Evolutionary conservation across 1,140 invertebrate species (phyloP).

Genomic region (Aphelinus atriplicis): DNA sequence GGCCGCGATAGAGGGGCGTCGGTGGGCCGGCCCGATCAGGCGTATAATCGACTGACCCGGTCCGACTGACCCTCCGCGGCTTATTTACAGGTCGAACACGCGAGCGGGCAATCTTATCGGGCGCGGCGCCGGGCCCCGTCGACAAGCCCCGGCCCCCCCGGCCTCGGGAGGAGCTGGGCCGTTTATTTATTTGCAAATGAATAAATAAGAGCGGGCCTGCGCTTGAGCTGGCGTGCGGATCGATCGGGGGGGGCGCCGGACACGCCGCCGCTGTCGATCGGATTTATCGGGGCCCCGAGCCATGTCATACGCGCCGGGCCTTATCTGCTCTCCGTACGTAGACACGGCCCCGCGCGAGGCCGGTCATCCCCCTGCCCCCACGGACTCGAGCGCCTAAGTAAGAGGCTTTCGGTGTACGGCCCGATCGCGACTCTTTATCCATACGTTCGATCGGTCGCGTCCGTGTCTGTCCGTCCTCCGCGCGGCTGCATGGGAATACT

Average conservation of each 20-base stretch:
- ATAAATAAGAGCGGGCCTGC: slow-evolving; percentile 63
- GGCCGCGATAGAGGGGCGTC: not conserved
- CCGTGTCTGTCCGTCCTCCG: too few relatives aligned
- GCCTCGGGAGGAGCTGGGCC: slow-evolving; percentile 43
- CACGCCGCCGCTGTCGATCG: slow-evolving; percentile 15
- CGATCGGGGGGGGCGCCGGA: slow-evolving; percentile 36
- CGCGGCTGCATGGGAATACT: too few relatives aligned
- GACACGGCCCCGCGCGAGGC: not conserved
- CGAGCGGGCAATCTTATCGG: slow-evolving; percentile 58
- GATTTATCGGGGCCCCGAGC: slow-evolving; percentile 41
- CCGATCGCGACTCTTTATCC: too few relatives aligned
- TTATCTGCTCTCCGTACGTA: slow-evolving; percentile 53
- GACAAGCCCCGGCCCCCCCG: not conserved
- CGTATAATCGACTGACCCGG: too few relatives aligned
- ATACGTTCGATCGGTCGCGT: too few relatives aligned
- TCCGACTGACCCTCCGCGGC: too few relatives aligned
- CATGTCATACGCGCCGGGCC: slow-evolving; percentile 60
- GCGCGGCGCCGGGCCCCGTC: slow-evolving; percentile 36
- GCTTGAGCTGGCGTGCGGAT: slow-evolving; percentile 22
- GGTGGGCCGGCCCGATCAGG: too few relatives aligned
- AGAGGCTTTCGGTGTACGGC: too few relatives aligned
- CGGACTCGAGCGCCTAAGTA: too few relatives aligned
- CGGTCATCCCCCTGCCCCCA: too few relatives aligned
- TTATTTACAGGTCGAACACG: too few relatives aligned
- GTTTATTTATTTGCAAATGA: slow-evolving; percentile 65